phyloP scores from a whole-genome alignment of 2,888 invertebrate genomes.

The Melikaiella ostensackeni region DNA sequence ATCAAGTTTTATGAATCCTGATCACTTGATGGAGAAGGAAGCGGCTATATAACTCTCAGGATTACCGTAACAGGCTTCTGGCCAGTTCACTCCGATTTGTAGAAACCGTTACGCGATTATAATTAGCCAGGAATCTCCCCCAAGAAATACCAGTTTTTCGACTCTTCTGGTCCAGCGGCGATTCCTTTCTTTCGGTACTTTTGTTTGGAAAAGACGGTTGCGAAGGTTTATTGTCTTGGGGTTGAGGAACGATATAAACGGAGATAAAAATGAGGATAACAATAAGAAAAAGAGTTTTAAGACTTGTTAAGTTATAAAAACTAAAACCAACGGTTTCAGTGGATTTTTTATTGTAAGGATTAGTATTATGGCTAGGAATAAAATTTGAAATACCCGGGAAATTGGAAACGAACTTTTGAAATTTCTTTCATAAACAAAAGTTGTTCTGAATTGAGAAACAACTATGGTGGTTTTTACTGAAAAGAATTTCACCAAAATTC shows the following conservation, averaged over 20 bases:
- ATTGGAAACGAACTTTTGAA: no score
- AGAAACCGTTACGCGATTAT: conserved; percentile 36
- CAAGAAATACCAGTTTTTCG: conserved; percentile 19
- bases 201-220: background rate
- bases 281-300: background rate
- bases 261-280: background rate
- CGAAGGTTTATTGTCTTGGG: background rate
- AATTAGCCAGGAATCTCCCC: conserved; percentile 17
- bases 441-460: no score
- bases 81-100: conserved; percentile 21
- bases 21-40: background rate
- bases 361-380: no score
- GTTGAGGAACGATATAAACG: background rate
- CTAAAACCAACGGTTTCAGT: no score
- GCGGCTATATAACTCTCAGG: background rate
- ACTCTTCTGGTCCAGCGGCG: conserved; percentile 20
- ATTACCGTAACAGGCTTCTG: conserved; percentile 27
- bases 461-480: no score
- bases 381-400: no score
- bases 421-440: no score
- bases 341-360: no score
- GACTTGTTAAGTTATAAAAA: no score
- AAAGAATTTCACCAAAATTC: no score
- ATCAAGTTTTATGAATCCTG: conserved; percentile 7
- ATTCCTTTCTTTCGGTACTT: background rate